Percentiles rank a stretch among this genome's conserved stretches.
These are phyloP conservation scores for Hassar affinis DNA, from an alignment of 2,113 vertebrate genomes.

Conservation along the genomic window DNA sequence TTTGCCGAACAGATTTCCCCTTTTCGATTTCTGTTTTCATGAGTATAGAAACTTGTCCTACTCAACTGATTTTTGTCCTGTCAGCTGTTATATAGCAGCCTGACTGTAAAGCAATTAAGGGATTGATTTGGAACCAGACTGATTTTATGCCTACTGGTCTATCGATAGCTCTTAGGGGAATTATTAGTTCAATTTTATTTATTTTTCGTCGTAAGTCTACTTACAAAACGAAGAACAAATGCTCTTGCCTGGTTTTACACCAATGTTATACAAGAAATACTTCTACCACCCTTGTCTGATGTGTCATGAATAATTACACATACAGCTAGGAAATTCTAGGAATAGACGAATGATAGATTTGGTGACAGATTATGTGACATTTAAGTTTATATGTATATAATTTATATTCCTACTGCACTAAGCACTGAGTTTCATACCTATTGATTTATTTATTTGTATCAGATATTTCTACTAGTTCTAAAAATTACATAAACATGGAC, in stretches of 20 bases:
- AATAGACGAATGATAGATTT: not conserved
- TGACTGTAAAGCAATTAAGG: conserved; percentile 58
- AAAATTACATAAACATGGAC: not conserved
- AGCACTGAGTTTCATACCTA: not conserved
- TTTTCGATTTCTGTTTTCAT: conserved; percentile 45
- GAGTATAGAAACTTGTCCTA: conserved; percentile 45
- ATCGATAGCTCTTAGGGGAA: conserved; percentile 47
- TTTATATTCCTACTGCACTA: not conserved
- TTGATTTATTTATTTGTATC: conserved; percentile 1
- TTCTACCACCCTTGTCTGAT: not conserved
- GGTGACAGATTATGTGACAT: not conserved
- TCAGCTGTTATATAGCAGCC: conserved; percentile 53
- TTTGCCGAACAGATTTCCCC: conserved; percentile 38
- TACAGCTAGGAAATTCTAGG: not conserved
- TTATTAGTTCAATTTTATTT: conserved; percentile 46
- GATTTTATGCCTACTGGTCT: conserved; percentile 54
- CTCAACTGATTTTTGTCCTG: conserved; percentile 51
- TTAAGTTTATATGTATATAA: not conserved
- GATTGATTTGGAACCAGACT: conserved; percentile 55
- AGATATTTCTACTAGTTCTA: not conserved
- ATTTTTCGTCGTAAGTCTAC: conserved; percentile 44
- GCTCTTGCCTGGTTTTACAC: conserved; percentile 35
- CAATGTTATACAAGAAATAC: conserved; percentile 28
- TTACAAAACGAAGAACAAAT: conserved; percentile 18
- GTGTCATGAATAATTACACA: not conserved